These are phyloP conservation scores for Nasonia vitripennis DNA, from an alignment of 1,140 invertebrate species.

Conservation along the genomic window DNA sequence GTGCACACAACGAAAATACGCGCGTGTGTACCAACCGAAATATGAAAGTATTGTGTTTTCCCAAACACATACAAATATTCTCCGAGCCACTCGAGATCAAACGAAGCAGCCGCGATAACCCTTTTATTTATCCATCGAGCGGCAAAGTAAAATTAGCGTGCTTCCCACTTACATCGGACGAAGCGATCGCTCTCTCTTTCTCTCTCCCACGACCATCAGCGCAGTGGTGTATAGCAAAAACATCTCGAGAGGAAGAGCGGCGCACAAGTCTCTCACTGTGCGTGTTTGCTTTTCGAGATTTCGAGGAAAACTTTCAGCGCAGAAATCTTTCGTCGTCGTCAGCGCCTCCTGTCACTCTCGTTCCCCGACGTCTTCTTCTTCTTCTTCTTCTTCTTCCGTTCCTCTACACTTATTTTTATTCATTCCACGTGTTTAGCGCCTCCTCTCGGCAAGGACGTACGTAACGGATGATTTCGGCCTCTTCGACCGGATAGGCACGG, in stretches of 20 bases:
- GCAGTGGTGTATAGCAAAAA: background rate
- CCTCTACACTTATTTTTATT: slow-evolving; percentile 47
- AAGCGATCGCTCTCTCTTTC: background rate
- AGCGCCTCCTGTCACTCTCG: slow-evolving; percentile 15
- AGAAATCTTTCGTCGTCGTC: slow-evolving; percentile 28
- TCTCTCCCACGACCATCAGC: background rate
- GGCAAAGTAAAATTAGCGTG: background rate
- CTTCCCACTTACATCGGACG: background rate
- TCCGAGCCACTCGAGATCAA: background rate
- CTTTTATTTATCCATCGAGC: slow-evolving; percentile 21
- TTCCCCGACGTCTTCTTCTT: background rate
- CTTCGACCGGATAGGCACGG: background rate
- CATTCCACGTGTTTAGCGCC: slow-evolving; percentile 36
- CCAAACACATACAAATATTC: background rate
- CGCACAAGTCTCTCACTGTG: background rate
- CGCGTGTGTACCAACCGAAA: background rate
- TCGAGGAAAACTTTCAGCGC: slow-evolving; percentile 49
- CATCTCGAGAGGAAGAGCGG: background rate
- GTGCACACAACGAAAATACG: background rate
- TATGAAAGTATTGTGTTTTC: background rate
- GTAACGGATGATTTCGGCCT: slow-evolving; percentile 14
- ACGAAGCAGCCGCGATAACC: background rate
- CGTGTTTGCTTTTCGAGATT: slow-evolving; percentile 38
- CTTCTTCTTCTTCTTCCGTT: background rate
- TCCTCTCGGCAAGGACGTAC: background rate